Percentiles rank a stretch among this genome's conserved stretches.
These are phyloP conservation scores for Autographa pulchrina DNA, from an alignment of 2,888 invertebrate species.

Conservation along the genomic window DNA sequence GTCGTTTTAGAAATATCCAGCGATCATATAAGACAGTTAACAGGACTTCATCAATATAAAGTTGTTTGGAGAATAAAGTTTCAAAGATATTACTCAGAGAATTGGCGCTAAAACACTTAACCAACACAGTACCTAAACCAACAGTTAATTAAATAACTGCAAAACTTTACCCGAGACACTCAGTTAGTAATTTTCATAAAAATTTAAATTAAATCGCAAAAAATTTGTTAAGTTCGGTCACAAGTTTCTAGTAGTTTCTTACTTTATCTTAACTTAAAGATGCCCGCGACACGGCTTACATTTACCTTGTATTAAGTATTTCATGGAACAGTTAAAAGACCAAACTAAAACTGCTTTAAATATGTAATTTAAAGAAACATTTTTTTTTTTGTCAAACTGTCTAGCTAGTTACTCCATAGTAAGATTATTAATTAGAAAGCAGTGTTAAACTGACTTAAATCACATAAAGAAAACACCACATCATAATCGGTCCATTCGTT, in stretches of 20 bases:
- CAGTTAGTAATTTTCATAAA: slow-evolving; percentile 14
- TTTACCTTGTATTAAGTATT: background rate
- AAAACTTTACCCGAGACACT: slow-evolving; percentile 15
- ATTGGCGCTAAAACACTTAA: background rate
- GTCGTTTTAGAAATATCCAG: no score
- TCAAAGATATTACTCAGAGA: background rate
- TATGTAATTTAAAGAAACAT: no score
- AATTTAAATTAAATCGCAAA: slow-evolving; percentile 13
- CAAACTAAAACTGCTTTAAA: background rate
- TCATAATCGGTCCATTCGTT: no score
- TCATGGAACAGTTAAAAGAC: background rate
- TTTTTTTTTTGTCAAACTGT: no score
- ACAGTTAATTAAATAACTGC: slow-evolving; percentile 11
- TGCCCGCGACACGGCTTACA: background rate
- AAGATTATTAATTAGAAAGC: no score
- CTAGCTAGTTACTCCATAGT: no score
- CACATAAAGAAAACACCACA: no score
- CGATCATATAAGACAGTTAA: no score
- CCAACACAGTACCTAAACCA: slow-evolving; percentile 9
- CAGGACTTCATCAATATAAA: no score
- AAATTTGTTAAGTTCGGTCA: slow-evolving; percentile 11
- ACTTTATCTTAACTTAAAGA: background rate
- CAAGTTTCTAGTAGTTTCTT: background rate
- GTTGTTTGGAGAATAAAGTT: background rate
- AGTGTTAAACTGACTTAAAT: no score